Conservation (phyloP, 37 sponge, comb jelly and placozoan species). For the Halisarca cf. caerulea region DNA sequence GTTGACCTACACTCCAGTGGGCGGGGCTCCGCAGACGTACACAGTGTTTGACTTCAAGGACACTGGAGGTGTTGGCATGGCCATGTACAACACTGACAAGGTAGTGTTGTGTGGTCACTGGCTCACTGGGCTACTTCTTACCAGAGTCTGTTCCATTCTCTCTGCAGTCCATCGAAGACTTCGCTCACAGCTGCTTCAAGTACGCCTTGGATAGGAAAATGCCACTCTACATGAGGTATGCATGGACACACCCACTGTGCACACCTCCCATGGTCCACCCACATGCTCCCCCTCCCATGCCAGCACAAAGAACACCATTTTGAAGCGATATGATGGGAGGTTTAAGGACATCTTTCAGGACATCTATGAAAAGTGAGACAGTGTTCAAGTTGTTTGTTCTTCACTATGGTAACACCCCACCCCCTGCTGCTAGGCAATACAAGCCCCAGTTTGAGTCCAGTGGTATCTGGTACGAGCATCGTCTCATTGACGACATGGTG, state of each 20-base stretch:
- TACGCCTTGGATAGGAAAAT: conserved; percentile 84
- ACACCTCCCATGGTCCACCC: not conserved
- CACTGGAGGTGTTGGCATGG: conserved; percentile 88
- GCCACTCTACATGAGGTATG: conserved; percentile 93
- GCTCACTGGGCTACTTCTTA: not conserved
- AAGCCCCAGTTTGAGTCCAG: conserved; percentile 78
- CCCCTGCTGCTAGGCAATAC: conserved; percentile 65
- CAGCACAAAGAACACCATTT: conserved; percentile 94
- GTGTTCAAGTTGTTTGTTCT: not conserved
- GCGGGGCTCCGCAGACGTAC: conserved; percentile 62
- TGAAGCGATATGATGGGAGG: conserved; percentile 94
- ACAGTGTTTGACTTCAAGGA: conserved; percentile 81
- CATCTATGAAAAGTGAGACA: conserved; percentile 76
- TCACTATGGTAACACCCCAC: no score
- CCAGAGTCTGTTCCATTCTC: not conserved
- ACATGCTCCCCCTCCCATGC: not conserved
- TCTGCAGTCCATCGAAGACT: conserved; percentile 82
- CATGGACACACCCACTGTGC: not conserved
- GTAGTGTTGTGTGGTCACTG: not conserved
- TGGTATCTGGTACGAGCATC: conserved; percentile 94
- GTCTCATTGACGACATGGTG: conserved; percentile 98
- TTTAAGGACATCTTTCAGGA: conserved; percentile 95
- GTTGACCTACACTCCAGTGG: conserved; percentile 82
- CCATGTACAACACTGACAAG: conserved; percentile 97
- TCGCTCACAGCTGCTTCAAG: conserved; percentile 91